phyloP scores from a whole-genome alignment of 2,797 vertebrate genomes.

The Manis pentadactyla region DNA sequence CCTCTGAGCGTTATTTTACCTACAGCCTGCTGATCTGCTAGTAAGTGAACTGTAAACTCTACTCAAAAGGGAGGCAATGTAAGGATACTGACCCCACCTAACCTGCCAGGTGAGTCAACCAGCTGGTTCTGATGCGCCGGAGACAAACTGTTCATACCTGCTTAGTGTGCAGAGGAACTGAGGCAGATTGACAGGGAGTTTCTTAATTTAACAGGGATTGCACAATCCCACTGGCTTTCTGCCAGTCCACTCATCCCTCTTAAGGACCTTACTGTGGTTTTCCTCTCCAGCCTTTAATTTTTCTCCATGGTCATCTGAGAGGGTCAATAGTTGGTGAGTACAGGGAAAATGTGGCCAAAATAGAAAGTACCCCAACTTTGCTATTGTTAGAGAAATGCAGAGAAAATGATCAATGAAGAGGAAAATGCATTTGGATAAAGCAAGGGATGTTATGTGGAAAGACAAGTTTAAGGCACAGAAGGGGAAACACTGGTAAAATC shows the following conservation, averaged over 20 bases:
- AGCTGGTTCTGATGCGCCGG: not conserved
- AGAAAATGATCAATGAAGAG: not conserved
- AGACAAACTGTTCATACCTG: not conserved
- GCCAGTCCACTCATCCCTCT: not conserved
- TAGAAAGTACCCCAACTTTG: not conserved
- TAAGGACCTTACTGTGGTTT: not conserved
- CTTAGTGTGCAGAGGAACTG: not conserved
- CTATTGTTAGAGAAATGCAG: not conserved
- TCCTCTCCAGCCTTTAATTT: conserved; percentile 14
- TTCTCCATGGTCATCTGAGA: conserved; percentile 5
- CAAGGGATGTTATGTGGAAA: not conserved
- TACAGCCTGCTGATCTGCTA: not conserved
- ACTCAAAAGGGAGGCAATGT: conserved; percentile 18
- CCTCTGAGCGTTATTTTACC: not conserved
- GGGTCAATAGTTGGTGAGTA: conserved; percentile 1
- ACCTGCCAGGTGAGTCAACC: not conserved
- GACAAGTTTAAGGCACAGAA: not conserved
- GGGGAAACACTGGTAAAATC: not conserved
- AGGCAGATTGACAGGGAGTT: conserved; percentile 36
- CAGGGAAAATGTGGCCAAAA: not conserved
- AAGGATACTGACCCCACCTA: conserved; percentile 49
- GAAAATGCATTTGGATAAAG: not conserved
- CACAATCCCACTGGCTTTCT: not conserved
- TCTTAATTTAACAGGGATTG: conserved; percentile 18
- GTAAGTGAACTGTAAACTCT: not conserved